A percentile compares a stretch with the other conserved stretches of the same genome.
These are phyloP conservation scores for Bovichtus variegatus DNA, from an alignment of 2,797 vertebrate species.

Conservation along the genomic window DNA sequence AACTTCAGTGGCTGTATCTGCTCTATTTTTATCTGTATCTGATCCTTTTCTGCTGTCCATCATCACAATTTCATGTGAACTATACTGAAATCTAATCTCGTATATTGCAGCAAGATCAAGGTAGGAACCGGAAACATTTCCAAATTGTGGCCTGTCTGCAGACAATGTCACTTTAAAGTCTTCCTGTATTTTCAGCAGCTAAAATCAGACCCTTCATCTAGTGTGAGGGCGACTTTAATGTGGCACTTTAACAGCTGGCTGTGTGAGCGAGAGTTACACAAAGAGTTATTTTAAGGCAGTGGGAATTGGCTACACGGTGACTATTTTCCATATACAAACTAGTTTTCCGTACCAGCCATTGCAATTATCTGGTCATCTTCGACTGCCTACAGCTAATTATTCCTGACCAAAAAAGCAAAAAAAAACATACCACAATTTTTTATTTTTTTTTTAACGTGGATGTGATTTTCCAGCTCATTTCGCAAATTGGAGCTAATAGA, in stretches of 20 bases:
- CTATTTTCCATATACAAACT: slow-evolving; percentile 28
- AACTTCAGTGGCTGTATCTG: slow-evolving; percentile 21
- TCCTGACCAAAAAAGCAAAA: slow-evolving; percentile 29
- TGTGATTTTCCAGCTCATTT: slow-evolving; percentile 78
- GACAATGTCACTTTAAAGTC: slow-evolving; percentile 8
- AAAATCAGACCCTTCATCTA: slow-evolving; percentile 5
- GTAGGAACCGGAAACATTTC: slow-evolving; percentile 16
- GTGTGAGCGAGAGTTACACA: slow-evolving; percentile 19
- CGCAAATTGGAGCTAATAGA: slow-evolving; percentile 39
- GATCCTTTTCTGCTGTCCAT: slow-evolving; percentile 26
- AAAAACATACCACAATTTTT: not conserved
- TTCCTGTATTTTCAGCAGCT: slow-evolving; percentile 14
- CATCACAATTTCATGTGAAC: slow-evolving; percentile 30
- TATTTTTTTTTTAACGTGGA: slow-evolving; percentile 43
- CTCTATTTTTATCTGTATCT: slow-evolving; percentile 33
- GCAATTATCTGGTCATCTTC: slow-evolving; percentile 39
- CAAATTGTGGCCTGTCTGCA: slow-evolving; percentile 18
- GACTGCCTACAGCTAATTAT: slow-evolving; percentile 39
- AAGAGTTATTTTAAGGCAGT: slow-evolving; percentile 44
- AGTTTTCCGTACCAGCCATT: not conserved
- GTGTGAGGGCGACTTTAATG: slow-evolving; percentile 28
- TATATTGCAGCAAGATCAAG: slow-evolving; percentile 32
- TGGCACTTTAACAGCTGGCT: slow-evolving; percentile 27
- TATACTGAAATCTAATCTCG: slow-evolving; percentile 45
- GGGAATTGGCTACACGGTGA: slow-evolving; percentile 25